A percentile compares a stretch with the other conserved stretches of the same genome.
These are phyloP conservation scores for Apogon talboti DNA, from an alignment of 2,797 vertebrate genomes.

Conservation along the genomic window DNA sequence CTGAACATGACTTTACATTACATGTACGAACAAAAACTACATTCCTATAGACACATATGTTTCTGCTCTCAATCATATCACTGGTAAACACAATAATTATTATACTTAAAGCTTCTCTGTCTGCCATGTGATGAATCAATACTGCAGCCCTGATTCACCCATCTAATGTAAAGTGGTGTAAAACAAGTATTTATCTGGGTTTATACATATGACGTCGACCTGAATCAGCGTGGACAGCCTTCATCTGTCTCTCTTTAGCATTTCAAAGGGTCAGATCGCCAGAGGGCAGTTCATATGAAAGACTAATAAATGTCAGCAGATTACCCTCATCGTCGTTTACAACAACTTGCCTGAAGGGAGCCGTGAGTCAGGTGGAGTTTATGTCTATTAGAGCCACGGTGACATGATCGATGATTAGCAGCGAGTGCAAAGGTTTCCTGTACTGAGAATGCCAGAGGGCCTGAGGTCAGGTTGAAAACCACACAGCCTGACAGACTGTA, in stretches of 20 bases:
- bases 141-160: background rate
- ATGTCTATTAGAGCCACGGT: conserved; percentile 21
- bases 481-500: background rate
- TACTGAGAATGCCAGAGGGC: conserved; percentile 21
- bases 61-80: background rate
- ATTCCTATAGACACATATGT: too few relatives aligned
- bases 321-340: conserved; percentile 4
- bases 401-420: conserved; percentile 30
- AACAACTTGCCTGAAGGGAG: conserved; percentile 9
- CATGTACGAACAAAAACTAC: too few relatives aligned
- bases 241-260: conserved; percentile 22
- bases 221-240: conserved; percentile 10
- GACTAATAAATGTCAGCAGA: conserved; percentile 56
- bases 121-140: background rate
- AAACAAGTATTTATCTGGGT: background rate
- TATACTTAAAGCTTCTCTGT: background rate
- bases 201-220: background rate
- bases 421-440: conserved; percentile 22
- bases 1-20: too few relatives aligned
- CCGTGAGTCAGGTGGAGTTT: conserved; percentile 17
- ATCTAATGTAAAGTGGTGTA: too few relatives aligned
- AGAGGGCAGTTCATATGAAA: conserved; percentile 25
- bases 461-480: conserved; percentile 7
- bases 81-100: background rate
- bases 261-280: conserved; percentile 52